Evolutionary conservation across 2,113 vertebrate species (phyloP).

Genomic region (Sclerurus mexicanus): DNA sequence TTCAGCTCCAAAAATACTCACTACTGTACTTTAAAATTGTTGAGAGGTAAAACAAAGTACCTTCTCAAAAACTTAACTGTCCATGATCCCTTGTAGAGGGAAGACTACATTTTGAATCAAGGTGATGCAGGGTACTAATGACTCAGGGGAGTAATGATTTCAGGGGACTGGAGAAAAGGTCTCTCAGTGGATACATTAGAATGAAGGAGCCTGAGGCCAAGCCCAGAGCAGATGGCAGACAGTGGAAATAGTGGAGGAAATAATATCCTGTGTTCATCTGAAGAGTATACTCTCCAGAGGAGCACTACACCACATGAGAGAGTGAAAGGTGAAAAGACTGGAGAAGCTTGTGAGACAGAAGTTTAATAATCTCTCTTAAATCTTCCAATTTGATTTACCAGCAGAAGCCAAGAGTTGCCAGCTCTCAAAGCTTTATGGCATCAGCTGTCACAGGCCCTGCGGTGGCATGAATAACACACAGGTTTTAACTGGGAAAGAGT

Average conservation of each 20-base stretch:
- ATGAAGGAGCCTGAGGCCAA: constrained; percentile 10
- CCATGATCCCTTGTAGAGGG: background rate
- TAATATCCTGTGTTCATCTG: background rate
- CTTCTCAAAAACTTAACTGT: background rate
- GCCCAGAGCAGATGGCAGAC: background rate
- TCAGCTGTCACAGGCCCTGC: background rate
- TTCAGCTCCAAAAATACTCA: background rate
- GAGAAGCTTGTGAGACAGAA: background rate
- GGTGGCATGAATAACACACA: background rate
- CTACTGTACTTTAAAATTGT: background rate
- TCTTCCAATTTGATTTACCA: background rate
- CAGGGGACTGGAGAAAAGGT: background rate
- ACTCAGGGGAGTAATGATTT: background rate
- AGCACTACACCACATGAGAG: background rate
- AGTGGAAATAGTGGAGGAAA: background rate
- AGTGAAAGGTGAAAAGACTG: background rate
- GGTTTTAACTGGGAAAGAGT: background rate
- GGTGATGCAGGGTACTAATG: background rate
- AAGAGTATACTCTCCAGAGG: background rate
- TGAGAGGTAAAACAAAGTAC: background rate
- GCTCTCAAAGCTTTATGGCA: background rate
- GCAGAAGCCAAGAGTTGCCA: background rate
- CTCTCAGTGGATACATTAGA: background rate
- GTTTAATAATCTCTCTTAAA: background rate
- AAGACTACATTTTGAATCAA: background rate